phyloP scores from a whole-genome alignment of 2,113 vertebrate genomes.

The Triplophysa rosa region DNA sequence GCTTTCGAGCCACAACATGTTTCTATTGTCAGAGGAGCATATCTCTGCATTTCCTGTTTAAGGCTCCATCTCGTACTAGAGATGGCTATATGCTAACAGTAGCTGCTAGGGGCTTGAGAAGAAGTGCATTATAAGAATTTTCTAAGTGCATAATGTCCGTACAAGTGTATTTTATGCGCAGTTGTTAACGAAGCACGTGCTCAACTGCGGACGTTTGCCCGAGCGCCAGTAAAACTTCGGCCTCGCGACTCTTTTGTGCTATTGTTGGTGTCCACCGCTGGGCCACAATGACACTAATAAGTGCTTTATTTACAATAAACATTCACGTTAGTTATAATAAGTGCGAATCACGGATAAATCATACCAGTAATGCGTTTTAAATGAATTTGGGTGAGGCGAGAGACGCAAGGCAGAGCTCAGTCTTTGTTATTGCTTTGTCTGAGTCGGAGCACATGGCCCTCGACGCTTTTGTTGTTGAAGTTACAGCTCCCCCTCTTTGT shows the following conservation, averaged over 20 bases:
- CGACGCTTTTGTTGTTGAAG: conserved; percentile 77
- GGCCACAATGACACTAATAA: conserved; percentile 4
- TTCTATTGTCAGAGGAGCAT: conserved; percentile 6
- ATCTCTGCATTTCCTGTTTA: conserved; percentile 42
- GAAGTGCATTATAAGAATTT: neutral
- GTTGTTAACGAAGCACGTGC: neutral
- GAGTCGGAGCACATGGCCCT: conserved; percentile 84
- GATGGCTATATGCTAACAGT: conserved; percentile 17
- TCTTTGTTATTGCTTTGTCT: conserved; percentile 93
- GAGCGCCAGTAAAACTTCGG: conserved; percentile 21
- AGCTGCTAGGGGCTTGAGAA: neutral
- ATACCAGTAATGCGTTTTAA: too few species aligned
- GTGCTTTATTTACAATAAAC: neutral
- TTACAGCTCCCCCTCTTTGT: conserved; percentile 67
- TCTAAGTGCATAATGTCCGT: neutral
- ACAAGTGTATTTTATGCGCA: neutral
- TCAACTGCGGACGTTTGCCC: neutral
- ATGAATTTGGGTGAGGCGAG: neutral
- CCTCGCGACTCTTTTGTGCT: conserved; percentile 35
- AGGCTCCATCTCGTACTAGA: conserved; percentile 1
- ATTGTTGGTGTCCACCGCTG: conserved; percentile 18
- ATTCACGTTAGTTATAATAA: neutral
- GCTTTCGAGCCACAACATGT: neutral
- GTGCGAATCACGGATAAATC: neutral
- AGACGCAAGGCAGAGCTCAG: neutral